phyloP scores from a whole-genome alignment of 2,888 invertebrate species.

The Drosophila nigricruria region DNA sequence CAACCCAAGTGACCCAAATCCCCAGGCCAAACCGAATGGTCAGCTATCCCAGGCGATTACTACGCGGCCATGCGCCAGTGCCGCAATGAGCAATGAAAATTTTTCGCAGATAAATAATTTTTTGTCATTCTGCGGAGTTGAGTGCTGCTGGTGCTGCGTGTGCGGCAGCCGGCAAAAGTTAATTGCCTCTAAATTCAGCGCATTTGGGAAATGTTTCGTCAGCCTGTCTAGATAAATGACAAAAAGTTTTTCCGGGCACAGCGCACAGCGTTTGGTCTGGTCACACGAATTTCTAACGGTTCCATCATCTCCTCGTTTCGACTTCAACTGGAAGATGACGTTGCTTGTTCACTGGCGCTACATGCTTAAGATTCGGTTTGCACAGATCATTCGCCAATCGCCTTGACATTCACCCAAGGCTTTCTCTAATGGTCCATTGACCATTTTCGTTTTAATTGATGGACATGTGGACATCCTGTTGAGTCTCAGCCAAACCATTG shows the following conservation, averaged over 20 bases:
- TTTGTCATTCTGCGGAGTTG: slow-evolving; percentile 48
- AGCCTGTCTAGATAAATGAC: slow-evolving; percentile 50
- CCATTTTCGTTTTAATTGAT: slow-evolving; percentile 80
- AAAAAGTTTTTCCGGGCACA: slow-evolving; percentile 57
- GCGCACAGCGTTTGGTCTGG: slow-evolving; percentile 28
- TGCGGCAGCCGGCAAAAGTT: slow-evolving; percentile 65
- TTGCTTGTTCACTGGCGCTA: slow-evolving; percentile 39
- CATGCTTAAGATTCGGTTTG: slow-evolving; percentile 27
- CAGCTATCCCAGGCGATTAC: slow-evolving; percentile 49
- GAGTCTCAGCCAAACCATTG: slow-evolving; percentile 52
- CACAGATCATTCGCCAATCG: slow-evolving; percentile 45
- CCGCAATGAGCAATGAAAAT: slow-evolving; percentile 60
- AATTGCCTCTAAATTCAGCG: slow-evolving; percentile 74
- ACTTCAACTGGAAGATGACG: slow-evolving; percentile 51
- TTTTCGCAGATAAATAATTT: slow-evolving; percentile 53
- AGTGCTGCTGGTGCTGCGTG: slow-evolving; percentile 41
- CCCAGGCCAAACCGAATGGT: slow-evolving; percentile 51
- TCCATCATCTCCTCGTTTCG: slow-evolving; percentile 33
- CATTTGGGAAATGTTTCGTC: slow-evolving; percentile 66
- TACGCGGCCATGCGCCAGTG: slow-evolving; percentile 19
- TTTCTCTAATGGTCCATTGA: slow-evolving; percentile 76
- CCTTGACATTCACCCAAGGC: slow-evolving; percentile 72
- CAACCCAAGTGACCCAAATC: slow-evolving; percentile 70
- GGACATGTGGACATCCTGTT: slow-evolving; percentile 74
- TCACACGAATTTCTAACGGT: slow-evolving; percentile 64